Evolutionary conservation across 35 echinoderm and acorn worm species (phyloP).

Genomic region (Apostichopus parvimensis): DNA sequence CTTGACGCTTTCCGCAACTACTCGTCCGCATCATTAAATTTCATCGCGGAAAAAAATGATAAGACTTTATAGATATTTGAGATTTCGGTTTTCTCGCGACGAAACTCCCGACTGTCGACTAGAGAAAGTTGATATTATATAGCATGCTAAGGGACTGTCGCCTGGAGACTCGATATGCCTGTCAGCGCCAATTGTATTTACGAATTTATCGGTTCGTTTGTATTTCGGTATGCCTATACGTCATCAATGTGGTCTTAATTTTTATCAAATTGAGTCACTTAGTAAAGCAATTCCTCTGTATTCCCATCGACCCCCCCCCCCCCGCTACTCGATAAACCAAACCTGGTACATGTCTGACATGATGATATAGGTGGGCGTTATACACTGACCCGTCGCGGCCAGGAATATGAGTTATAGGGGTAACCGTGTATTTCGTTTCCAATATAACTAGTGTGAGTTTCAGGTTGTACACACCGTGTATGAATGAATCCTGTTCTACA

Average conservation of each 20-base stretch:
- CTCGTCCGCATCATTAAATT: conserved; percentile 52
- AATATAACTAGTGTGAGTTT: too few relatives aligned
- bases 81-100: conserved; percentile 27
- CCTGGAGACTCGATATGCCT: background rate
- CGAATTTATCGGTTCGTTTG: conserved; percentile 4
- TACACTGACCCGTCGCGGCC: too few relatives aligned
- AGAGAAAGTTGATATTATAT: conserved; percentile 7
- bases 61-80: conserved; percentile 9
- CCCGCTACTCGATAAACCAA: too few relatives aligned
- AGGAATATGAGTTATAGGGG: too few relatives aligned
- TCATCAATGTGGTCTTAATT: background rate
- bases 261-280: background rate
- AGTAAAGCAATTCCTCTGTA: too few relatives aligned
- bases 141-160: background rate
- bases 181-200: conserved; percentile 31
- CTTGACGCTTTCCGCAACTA: conserved; percentile 7
- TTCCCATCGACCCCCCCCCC: too few relatives aligned
- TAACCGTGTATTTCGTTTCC: too few relatives aligned
- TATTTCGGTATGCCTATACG: background rate
- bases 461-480: too few relatives aligned
- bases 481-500: too few relatives aligned
- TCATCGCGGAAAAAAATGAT: background rate
- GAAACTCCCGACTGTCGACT: background rate
- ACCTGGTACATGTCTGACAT: too few relatives aligned
- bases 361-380: too few relatives aligned